phyloP scores from a whole-genome alignment of 2,113 vertebrate species.

The Quiscalus mexicanus region DNA sequence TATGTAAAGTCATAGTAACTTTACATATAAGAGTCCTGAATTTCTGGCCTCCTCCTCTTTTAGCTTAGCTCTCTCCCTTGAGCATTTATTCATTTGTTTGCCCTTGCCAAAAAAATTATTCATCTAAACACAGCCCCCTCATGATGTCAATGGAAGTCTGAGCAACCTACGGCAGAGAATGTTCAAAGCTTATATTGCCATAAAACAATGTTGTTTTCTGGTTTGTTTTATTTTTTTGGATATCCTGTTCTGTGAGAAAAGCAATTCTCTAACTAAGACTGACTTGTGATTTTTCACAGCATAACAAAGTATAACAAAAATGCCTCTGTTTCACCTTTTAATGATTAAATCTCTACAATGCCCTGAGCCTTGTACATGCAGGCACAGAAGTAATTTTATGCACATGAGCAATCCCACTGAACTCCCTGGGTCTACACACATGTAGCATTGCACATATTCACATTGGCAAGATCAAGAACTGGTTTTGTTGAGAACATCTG shows the following conservation, averaged over 20 bases:
- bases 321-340: slow-evolving; percentile 45
- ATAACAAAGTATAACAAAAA: slow-evolving; percentile 55
- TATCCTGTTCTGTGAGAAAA: background rate
- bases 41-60: slow-evolving; percentile 19
- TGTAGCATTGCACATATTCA: slow-evolving; percentile 31
- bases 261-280: slow-evolving; percentile 34
- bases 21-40: background rate
- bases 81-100: slow-evolving; percentile 64
- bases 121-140: slow-evolving; percentile 28
- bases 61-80: slow-evolving; percentile 44
- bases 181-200: slow-evolving; percentile 34
- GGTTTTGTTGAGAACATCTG: slow-evolving; percentile 21
- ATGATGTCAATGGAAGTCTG: slow-evolving; percentile 58
- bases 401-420: slow-evolving; percentile 22
- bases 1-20: slow-evolving; percentile 14
- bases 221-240: slow-evolving; percentile 29
- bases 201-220: slow-evolving; percentile 34
- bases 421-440: background rate
- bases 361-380: slow-evolving; percentile 23
- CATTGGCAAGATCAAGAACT: slow-evolving; percentile 7
- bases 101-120: slow-evolving; percentile 67
- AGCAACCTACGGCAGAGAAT: slow-evolving; percentile 63
- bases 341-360: slow-evolving; percentile 10
- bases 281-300: slow-evolving; percentile 62
- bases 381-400: slow-evolving; percentile 35